Conservation (phyloP, 2,797 vertebrate genomes). For the Necrosyrtes monachus region DNA sequence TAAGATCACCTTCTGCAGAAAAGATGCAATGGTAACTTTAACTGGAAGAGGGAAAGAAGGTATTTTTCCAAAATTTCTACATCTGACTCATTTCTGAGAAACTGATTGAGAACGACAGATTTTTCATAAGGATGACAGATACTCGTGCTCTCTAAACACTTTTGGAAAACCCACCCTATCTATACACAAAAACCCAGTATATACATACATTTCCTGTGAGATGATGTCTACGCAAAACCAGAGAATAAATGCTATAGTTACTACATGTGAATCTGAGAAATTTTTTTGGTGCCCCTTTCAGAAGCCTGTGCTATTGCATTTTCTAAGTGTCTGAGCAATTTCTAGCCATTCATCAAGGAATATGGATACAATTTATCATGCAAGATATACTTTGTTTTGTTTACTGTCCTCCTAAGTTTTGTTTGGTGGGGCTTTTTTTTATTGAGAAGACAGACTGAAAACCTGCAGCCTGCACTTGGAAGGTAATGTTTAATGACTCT, state of each 20-base stretch:
- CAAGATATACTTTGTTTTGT: neutral
- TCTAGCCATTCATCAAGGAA: neutral
- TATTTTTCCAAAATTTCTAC: neutral
- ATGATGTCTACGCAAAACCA: neutral
- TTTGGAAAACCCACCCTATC: neutral
- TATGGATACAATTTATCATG: neutral
- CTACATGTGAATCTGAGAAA: neutral
- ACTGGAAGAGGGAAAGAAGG: neutral
- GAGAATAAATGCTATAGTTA: neutral
- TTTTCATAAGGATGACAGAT: neutral
- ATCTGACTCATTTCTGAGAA: neutral
- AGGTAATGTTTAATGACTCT: neutral
- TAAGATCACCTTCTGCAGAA: conserved; percentile 88
- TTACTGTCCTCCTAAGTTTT: neutral
- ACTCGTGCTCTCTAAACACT: neutral
- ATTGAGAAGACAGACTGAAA: neutral
- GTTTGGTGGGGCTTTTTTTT: neutral
- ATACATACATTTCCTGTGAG: neutral
- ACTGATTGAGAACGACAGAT: neutral
- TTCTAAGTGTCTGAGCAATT: neutral
- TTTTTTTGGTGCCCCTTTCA: neutral
- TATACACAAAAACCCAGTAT: neutral
- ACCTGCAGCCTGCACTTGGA: neutral
- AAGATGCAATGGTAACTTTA: conserved; percentile 8
- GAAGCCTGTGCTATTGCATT: neutral